Evolutionary conservation across 2,113 vertebrate species (phyloP).

Genomic region (Hassar affinis): DNA sequence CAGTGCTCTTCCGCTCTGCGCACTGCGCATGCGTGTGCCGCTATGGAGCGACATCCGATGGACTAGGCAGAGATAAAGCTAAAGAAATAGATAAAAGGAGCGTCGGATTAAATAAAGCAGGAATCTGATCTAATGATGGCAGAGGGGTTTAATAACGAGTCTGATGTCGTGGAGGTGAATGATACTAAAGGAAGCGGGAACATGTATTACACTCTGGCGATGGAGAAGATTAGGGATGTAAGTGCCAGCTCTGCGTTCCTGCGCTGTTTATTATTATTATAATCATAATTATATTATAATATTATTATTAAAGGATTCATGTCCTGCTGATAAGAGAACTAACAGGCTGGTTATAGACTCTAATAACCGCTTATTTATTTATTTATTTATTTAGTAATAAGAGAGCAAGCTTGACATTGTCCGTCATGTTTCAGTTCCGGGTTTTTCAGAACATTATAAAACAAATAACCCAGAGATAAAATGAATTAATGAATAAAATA

Average conservation of each 20-base stretch:
- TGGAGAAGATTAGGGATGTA: slow-evolving; percentile 77
- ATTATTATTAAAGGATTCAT: neutral
- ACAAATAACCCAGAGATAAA: neutral
- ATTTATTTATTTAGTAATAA: neutral
- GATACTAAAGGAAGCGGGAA: slow-evolving; percentile 64
- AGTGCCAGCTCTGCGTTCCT: slow-evolving; percentile 52
- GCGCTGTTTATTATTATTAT: neutral
- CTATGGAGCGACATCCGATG: slow-evolving; percentile 54
- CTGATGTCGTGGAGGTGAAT: slow-evolving; percentile 52
- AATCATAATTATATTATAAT: neutral
- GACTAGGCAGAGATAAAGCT: slow-evolving; percentile 13
- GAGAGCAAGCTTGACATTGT: too few relatives aligned
- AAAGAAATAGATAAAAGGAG: slow-evolving; percentile 1
- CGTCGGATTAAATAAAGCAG: neutral
- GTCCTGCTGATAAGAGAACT: neutral
- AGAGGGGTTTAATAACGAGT: slow-evolving; percentile 61
- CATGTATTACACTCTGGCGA: slow-evolving; percentile 70
- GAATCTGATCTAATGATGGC: slow-evolving; percentile 56
- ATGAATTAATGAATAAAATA: too few relatives aligned
- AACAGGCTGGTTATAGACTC: neutral
- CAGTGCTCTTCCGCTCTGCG: neutral
- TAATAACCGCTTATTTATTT: neutral
- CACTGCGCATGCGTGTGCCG: slow-evolving; percentile 59
- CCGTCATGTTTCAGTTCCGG: neutral
- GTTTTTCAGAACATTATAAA: neutral